A percentile compares a stretch with the other conserved stretches of the same genome.
These are phyloP conservation scores for Emys orbicularis DNA, from an alignment of 2,797 vertebrate species.

Conservation along the genomic window DNA sequence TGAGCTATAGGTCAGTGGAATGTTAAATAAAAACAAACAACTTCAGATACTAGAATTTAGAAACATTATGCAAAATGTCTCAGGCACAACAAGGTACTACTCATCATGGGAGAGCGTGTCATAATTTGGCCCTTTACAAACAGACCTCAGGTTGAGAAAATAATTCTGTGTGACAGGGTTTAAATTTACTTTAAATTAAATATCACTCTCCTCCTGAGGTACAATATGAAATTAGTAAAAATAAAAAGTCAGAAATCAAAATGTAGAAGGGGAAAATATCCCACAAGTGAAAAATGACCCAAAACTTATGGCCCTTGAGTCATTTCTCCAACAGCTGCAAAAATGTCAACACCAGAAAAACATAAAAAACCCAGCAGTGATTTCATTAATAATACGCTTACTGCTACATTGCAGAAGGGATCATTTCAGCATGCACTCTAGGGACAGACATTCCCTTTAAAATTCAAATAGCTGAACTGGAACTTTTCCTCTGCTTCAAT, in stretches of 20 bases:
- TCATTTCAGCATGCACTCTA: neutral
- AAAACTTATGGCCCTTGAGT: conserved; percentile 25
- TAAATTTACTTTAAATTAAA: conserved; percentile 36
- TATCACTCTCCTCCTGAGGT: conserved; percentile 12
- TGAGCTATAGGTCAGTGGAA: neutral
- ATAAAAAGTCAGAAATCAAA: conserved; percentile 48
- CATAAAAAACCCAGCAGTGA: conserved; percentile 44
- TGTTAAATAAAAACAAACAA: neutral
- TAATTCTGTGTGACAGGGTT: neutral
- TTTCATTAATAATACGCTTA: conserved; percentile 25
- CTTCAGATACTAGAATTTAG: neutral
- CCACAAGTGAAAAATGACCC: conserved; percentile 56
- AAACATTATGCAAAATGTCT: neutral
- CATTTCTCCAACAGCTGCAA: conserved; percentile 55
- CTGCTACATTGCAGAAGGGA: conserved; percentile 14
- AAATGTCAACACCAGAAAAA: conserved; percentile 63
- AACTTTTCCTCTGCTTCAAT: conserved; percentile 8
- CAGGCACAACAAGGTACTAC: neutral
- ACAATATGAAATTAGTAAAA: conserved; percentile 60
- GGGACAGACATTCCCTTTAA: conserved; percentile 4
- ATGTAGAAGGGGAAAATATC: conserved; percentile 37
- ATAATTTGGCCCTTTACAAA: neutral
- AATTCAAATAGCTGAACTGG: conserved; percentile 39
- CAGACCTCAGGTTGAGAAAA: neutral
- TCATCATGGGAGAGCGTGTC: neutral